Percentiles rank a stretch among this genome's conserved stretches.
Conservation (phyloP, 2,797 vertebrate species). For the Perodicticus potto region DNA sequence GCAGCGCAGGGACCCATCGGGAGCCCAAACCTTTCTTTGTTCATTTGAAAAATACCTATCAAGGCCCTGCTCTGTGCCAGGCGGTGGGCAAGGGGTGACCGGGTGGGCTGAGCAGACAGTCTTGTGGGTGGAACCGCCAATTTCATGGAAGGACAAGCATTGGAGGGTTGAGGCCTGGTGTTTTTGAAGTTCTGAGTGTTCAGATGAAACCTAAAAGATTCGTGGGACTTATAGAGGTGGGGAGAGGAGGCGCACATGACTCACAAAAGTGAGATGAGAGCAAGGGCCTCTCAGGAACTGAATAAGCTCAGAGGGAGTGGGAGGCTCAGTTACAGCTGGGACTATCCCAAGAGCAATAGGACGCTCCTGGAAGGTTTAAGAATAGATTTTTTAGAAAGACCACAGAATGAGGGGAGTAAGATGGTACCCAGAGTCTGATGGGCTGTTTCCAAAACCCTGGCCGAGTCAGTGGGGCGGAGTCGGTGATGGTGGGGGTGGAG, state of each 20-base stretch:
- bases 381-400: not conserved
- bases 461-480: not conserved
- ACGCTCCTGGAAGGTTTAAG: not conserved
- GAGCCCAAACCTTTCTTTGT: not conserved
- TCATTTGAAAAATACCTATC: not conserved
- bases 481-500: too few relatives aligned
- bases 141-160: not conserved
- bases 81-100: not conserved
- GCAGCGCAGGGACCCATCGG: not conserved
- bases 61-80: not conserved
- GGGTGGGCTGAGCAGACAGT: not conserved
- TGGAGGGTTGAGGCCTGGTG: not conserved
- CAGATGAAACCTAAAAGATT: not conserved
- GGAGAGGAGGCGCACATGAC: not conserved
- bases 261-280: not conserved
- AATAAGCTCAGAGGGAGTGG: accelerated
- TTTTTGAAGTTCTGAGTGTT: constrained; percentile 5
- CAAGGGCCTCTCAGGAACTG: not conserved
- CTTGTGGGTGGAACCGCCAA: not conserved
- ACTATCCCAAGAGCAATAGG: not conserved
- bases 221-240: not conserved
- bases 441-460: not conserved
- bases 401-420: not conserved
- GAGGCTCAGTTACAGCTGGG: too few relatives aligned
- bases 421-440: not conserved